A percentile compares a stretch with the other conserved stretches of the same genome.
Conservation (phyloP, 2,797 vertebrate species). For the Monodelphis domestica region DNA sequence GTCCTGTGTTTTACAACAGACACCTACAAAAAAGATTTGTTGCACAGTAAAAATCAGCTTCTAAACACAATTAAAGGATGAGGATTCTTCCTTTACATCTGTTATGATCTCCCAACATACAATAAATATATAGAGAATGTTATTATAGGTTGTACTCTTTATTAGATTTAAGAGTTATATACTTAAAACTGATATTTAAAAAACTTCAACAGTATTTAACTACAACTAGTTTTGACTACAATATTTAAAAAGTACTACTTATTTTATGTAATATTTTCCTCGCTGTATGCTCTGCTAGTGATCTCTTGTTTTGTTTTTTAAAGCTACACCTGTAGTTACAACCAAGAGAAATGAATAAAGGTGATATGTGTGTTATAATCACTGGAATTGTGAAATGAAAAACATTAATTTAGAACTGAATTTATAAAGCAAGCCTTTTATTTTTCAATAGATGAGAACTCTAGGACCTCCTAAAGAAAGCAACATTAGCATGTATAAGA, state of each 20-base stretch:
- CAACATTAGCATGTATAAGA: slow-evolving; percentile 69
- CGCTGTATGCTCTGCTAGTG: not conserved
- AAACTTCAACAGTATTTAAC: slow-evolving; percentile 16
- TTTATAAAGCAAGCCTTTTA: slow-evolving; percentile 27
- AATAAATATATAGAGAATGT: not conserved
- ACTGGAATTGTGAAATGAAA: slow-evolving; percentile 39
- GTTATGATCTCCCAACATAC: slow-evolving; percentile 36
- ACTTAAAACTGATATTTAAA: not conserved
- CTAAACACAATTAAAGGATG: slow-evolving; percentile 29
- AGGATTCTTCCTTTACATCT: slow-evolving; percentile 34
- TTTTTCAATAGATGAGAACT: slow-evolving; percentile 41
- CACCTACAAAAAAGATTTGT: slow-evolving; percentile 34
- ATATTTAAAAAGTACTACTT: slow-evolving; percentile 14
- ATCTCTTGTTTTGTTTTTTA: slow-evolving; percentile 13
- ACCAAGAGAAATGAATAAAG: not conserved
- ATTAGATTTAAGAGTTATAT: not conserved
- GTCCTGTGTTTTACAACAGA: slow-evolving; percentile 63
- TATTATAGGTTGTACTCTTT: not conserved
- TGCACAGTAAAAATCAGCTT: slow-evolving; percentile 53
- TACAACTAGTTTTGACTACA: slow-evolving; percentile 8
- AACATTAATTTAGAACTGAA: slow-evolving; percentile 51
- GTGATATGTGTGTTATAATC: slow-evolving; percentile 37
- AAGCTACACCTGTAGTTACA: slow-evolving; percentile 8
- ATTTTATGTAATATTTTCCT: not conserved
- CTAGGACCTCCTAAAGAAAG: slow-evolving; percentile 51